Evolutionary conservation across 2,797 vertebrate genomes (phyloP), one percentile per base, ranked within the genome.

Genomic region (Lerista edwardsae): DNA sequence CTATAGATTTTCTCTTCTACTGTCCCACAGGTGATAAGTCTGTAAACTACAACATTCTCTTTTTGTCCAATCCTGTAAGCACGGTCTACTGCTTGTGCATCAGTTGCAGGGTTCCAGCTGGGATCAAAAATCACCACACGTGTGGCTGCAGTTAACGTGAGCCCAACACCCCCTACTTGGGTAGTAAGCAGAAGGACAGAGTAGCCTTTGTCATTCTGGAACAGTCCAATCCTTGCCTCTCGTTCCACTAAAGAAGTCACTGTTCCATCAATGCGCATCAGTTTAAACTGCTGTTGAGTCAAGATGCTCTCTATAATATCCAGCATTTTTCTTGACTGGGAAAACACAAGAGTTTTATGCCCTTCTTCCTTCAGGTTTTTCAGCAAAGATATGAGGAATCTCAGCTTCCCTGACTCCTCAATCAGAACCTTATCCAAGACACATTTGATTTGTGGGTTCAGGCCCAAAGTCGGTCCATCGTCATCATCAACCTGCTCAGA

Each of bases 1-100:
- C 98, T 95, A 91, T 99, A 99, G 87, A 99, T 99, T 88, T 98
- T 99, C 91, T 99, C 98, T 91, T 99, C 98, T 84, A 99, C 98
- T 0, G 98, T 98, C 7, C 98, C 98, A 0, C 98, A 99, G 61
- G 98, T 99, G 85, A 99, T 98, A 61, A 99, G 94, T 55, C 98
- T 93, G 84, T 99, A 99, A 88, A 99, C 97, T 9, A 99, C 93
- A 0, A 99, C 97, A 0, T 99, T 98, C 80, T 97, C 95, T 0
- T 95, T 98, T 79, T 99, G 98, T 27, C 98, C 98, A 0, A 99
- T 99, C 88, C 98, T 96, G 76, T 99, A 98, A 0, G 97, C 98
- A 71, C 98, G 88, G 93, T 99, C 98, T 1, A 99, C 98, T 1
- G 98, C 98, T 93, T 99, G 98, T 19, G 98, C 97, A 1, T 99